Evolutionary conservation across 2,113 vertebrate species (phyloP), one percentile per base, ranked within the genome.

Genomic region (Cynopterus brachyotis): DNA sequence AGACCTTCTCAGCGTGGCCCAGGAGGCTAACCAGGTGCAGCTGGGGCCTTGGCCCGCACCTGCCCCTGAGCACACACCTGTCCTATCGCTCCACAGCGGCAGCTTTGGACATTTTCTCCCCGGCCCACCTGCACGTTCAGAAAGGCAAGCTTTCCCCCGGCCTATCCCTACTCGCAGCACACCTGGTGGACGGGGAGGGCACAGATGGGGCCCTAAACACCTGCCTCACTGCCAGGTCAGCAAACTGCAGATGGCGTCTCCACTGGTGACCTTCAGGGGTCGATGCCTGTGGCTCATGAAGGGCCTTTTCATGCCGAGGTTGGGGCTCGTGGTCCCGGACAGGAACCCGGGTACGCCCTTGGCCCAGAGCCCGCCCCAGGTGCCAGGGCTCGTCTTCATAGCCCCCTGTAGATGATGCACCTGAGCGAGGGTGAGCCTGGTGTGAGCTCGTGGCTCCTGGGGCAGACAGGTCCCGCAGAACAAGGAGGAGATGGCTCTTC

Each of bases 401-500:
- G 37, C 47, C 53, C 42, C 70, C 4, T 80, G 73, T 53, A 72
- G 45, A 42, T 60, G 0, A 0, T 2, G 64, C 4, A 10, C 10
- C 24, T 60, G 10, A 70, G 12, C 40, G 20, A 15, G n/a, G 28
- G 50, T 6, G 50, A 53, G 50, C 4, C 75, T 37, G 40, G 26
- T 5, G 5, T 2, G 17, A 28, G 32, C 42, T 35, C 13, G 3
- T 1, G 28, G 47, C 0, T 1, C 16, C 40, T 2, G 42, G 45
- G 60, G 32, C 26, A 19, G 42, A 42, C 5, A 42, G 42, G 42
- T 42, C 5, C 42, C 42, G 42, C 42, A 42, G 42, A 42, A 42
- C 42, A 42, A 42, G 42, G 42, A 42, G 42, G 42, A 42, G 42
- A 8, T 42, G 42, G 42, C 42, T 42, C 42, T 5, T 42, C 42